These are phyloP conservation scores for Tachycineta bicolor DNA, from an alignment of 2,113 vertebrate genomes.

Conservation along the genomic window DNA sequence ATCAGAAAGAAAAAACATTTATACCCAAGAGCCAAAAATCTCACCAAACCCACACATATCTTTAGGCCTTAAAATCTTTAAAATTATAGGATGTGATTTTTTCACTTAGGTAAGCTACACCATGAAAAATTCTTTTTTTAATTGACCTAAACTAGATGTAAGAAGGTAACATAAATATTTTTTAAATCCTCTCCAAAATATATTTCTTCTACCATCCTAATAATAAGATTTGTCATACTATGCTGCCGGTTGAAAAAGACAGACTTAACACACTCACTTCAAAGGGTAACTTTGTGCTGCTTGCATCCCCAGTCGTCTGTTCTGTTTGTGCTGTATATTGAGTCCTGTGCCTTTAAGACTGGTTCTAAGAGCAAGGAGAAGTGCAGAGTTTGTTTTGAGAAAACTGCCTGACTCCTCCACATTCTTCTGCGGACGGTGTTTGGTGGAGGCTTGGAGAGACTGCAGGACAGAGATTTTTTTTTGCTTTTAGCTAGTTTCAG, in stretches of 20 bases:
- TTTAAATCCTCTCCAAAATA: background rate
- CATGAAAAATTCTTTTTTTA: background rate
- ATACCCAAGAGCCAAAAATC: background rate
- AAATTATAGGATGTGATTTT: background rate
- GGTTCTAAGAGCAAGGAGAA: too few species aligned
- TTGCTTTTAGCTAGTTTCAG: too few species aligned
- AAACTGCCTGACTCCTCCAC: too few species aligned
- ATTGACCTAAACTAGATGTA: background rate
- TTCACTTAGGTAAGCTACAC: fast-evolving
- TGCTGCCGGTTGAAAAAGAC: background rate
- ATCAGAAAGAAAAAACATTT: background rate
- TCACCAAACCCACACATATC: background rate
- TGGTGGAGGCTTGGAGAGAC: too few species aligned
- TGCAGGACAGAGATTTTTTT: too few species aligned
- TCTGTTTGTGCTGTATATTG: too few species aligned
- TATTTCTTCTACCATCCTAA: background rate
- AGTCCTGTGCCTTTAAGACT: too few species aligned
- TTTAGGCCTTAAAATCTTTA: background rate
- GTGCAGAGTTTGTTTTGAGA: too few species aligned
- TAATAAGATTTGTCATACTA: background rate
- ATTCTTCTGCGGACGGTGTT: too few species aligned
- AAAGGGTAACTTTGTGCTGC: too few species aligned
- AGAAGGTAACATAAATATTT: background rate
- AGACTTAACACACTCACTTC: too few species aligned
- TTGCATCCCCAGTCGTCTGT: too few species aligned